Conservation (phyloP, 1,140 invertebrate genomes). For the Drosophila santomea region DNA sequence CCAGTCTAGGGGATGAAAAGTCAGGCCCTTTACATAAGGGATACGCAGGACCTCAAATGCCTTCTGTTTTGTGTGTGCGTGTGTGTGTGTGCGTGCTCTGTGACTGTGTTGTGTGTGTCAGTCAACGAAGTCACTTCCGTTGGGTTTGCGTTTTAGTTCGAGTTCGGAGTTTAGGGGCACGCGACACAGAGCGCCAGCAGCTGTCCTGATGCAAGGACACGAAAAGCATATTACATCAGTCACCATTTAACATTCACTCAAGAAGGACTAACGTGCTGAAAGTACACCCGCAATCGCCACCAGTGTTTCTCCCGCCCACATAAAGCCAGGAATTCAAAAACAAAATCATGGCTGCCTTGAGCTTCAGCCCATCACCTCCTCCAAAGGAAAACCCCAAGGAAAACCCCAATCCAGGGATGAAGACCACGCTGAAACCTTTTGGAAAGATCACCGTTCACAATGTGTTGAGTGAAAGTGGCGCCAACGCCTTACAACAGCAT, state of each 20-base stretch:
- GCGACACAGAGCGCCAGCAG: conserved; percentile 83
- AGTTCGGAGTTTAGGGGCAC: conserved; percentile 72
- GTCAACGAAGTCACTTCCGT: conserved; percentile 84
- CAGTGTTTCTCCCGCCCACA: neutral
- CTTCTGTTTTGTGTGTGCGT: neutral
- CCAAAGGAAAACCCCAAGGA: conserved; percentile 36
- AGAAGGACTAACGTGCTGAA: conserved; percentile 1
- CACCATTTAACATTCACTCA: conserved; percentile 11
- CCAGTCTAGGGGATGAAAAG: conserved; percentile 77
- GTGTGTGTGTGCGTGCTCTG: conserved; percentile 37
- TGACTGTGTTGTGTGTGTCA: conserved; percentile 43
- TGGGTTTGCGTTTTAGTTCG: conserved; percentile 49
- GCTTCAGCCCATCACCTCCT: conserved; percentile 43
- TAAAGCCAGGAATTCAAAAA: neutral
- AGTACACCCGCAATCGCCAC: conserved; percentile 2
- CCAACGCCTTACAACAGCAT: conserved; percentile 70
- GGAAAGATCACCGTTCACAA: conserved; percentile 79
- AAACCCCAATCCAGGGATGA: conserved; percentile 7
- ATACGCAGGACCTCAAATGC: conserved; percentile 25
- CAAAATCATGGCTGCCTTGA: conserved; percentile 60
- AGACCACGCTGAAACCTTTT: conserved; percentile 60
- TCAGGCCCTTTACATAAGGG: conserved; percentile 64
- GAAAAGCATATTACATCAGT: conserved; percentile 17
- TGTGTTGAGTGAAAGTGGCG: conserved; percentile 73
- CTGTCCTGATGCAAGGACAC: conserved; percentile 64